Evolutionary conservation across 2,113 vertebrate genomes (phyloP), one percentile per base, ranked within the genome.

Genomic region (Fregetta grallaria): DNA sequence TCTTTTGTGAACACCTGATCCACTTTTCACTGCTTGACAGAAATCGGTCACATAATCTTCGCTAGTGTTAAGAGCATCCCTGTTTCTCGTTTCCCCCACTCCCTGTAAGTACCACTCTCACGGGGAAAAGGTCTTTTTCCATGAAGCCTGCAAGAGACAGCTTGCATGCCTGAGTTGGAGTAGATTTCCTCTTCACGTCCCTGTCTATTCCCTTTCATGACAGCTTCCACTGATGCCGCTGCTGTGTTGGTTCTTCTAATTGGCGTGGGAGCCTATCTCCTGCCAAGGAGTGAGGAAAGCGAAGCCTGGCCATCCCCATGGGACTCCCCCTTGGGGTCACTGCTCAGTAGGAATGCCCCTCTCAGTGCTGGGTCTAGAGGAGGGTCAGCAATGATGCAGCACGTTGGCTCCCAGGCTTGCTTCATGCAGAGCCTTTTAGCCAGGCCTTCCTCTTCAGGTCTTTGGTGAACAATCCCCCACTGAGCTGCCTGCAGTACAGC

Each of bases 191-290:
- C n/a, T 75, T 68, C 59, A 49, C 1, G 7, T 77, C 9, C 27
- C n/a, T 27, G 15, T 14, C 49, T 80, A 10, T 44, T 73, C 6
- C 7, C 8, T 68, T 91, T 26, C 18, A 16, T 16, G 72, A 30
- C 18, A 71, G 7, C 20, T 70, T 68, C 34, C 53, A 56, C 13
- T 3, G 9, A 22, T 49, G 17, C 15, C 2, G 3, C 22, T 27
- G 32, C 42, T 81, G 32, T 76, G 14, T 50, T 56, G 18, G 12
- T 25, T 62, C 34, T 73, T 50, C 29, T 68, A 15, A 63, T 21
- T 0, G 0, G 7, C 2, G 1, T 11, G 11, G 17, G 9, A 56
- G 25, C 56, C 49, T 6, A 22, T 29, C 32, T 45, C 11, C 36
- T 61, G 42, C 23, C 58, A 66, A 19, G 18, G 19, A 1, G 5